phyloP scores from a whole-genome alignment of 1,140 invertebrate species.

The Drosophila paulistorum region DNA sequence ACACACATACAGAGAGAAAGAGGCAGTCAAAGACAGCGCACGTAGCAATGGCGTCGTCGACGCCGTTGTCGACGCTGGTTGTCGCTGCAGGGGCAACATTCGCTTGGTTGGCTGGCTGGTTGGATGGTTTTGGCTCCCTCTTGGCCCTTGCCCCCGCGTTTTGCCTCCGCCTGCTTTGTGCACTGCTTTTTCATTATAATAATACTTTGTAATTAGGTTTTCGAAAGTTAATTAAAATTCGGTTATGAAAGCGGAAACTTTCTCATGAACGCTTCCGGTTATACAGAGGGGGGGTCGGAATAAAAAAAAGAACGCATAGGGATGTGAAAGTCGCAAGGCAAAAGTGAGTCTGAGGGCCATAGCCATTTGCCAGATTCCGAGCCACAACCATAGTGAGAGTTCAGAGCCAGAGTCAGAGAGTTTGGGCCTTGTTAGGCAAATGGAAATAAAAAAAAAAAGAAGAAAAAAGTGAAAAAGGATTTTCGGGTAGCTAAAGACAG shows the following conservation, averaged over 20 bases:
- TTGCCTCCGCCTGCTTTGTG: slow-evolving; percentile 65
- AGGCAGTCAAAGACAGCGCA: slow-evolving; percentile 66
- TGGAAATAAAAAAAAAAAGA: slow-evolving; percentile 34
- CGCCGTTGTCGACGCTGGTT: slow-evolving; percentile 31
- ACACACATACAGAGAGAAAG: not conserved
- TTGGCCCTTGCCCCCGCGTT: slow-evolving; percentile 18
- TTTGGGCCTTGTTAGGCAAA: slow-evolving; percentile 57
- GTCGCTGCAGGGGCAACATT: slow-evolving; percentile 62
- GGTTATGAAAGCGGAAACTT: slow-evolving; percentile 83
- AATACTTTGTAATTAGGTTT: slow-evolving; percentile 83
- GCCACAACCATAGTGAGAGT: not conserved
- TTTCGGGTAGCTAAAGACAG: slow-evolving; percentile 51
- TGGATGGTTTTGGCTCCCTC: slow-evolving; percentile 29
- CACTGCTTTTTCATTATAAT: slow-evolving; percentile 83
- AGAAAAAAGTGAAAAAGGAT: slow-evolving; percentile 45
- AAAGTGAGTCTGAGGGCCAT: not conserved
- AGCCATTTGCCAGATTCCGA: slow-evolving; percentile 10
- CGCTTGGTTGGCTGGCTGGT: slow-evolving; percentile 51
- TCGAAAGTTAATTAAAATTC: slow-evolving; percentile 83
- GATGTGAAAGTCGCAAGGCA: slow-evolving; percentile 24
- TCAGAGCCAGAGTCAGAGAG: not conserved
- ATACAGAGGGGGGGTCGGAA: slow-evolving; percentile 24
- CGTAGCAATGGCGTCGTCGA: slow-evolving; percentile 31
- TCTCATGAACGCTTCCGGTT: slow-evolving; percentile 82
- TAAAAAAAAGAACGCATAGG: slow-evolving; percentile 53